Conservation (phyloP, 2,113 vertebrate species). For the Podarcis cretensis region DNA sequence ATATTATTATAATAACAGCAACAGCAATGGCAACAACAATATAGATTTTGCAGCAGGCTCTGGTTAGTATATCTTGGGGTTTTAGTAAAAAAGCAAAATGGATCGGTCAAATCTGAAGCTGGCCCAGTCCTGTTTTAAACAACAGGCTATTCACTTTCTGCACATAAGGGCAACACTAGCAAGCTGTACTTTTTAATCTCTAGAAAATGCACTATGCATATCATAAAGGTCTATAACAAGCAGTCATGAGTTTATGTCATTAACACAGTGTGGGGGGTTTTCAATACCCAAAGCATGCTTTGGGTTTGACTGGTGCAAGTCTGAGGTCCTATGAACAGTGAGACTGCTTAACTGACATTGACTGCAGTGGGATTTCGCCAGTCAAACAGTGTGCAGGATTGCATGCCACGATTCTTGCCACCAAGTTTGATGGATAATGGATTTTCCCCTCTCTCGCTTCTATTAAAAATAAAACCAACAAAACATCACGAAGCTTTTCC, state of each 20-base stretch:
- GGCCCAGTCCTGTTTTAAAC: no score
- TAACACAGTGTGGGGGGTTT: not conserved
- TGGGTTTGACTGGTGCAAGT: not conserved
- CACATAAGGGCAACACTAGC: not conserved
- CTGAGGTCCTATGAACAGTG: not conserved
- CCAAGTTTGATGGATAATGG: slow-evolving; percentile 43
- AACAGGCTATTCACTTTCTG: not conserved
- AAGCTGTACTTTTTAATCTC: not conserved
- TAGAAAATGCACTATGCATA: no score
- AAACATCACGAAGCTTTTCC: slow-evolving; percentile 57
- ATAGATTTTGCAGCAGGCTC: no score
- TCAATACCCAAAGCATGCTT: not conserved
- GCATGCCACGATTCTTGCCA: slow-evolving; percentile 4
- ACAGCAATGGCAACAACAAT: no score
- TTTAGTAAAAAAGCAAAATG: no score
- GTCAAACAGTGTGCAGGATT: not conserved
- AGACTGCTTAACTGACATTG: not conserved
- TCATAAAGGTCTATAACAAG: not conserved
- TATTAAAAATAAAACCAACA: slow-evolving; percentile 53
- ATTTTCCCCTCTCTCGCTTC: slow-evolving; percentile 43
- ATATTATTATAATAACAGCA: no score
- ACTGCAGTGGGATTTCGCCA: not conserved
- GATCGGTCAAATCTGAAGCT: no score
- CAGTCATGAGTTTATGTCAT: slow-evolving; percentile 1
- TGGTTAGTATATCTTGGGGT: no score